Evolutionary conservation across 2,797 vertebrate species (phyloP), one percentile per base, ranked within the genome.

Genomic region (Eulemur coronatus): DNA sequence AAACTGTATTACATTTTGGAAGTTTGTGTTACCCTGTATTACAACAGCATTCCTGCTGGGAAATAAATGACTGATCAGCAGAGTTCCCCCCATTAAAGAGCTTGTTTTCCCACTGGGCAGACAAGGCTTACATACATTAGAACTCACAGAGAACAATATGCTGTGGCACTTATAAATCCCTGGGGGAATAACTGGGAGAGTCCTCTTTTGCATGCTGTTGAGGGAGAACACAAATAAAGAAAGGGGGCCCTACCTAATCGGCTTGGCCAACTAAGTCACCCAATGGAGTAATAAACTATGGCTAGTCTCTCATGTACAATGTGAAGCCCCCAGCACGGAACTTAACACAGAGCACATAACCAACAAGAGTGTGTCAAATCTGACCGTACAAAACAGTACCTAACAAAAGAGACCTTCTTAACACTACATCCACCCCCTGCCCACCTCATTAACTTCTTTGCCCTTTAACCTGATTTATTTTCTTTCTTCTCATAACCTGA

Each of bases 381-480:
- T 82, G 43, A 93, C 43, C 17, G 35, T 82, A 85, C 20, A 52
- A 86, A 72, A 72, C 13, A 41, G 5, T n/a, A 80, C 55, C 24
- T 46, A 89, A 61, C 20, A 18, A 61, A 43, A 43, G 48, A 67
- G 1, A n/a, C 43, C n/a, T 89, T 76, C 14, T 43, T 92, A 52
- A 89, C 26, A 63, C 30, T 26, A 3, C 0, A 2, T 84, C 48
- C 22, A 81, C 26, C 2, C 26, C 4, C 12, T 70, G 8, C 26
- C 43, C 15, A 63, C 14, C 22, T 14, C 41, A 55, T 78, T 96
- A n/a, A 52, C 26, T 41, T 84, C 28, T 46, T 17, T 87, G 24
- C 24, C 43, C 20, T 86, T 94, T 63, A 90, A 55, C 8, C 4
- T 57, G 8, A 63, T 90, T 70, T 76, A n/a, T 92, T 96, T 91